phyloP scores from a whole-genome alignment of 2,888 invertebrate species.

The Pantelozetes paolii region DNA sequence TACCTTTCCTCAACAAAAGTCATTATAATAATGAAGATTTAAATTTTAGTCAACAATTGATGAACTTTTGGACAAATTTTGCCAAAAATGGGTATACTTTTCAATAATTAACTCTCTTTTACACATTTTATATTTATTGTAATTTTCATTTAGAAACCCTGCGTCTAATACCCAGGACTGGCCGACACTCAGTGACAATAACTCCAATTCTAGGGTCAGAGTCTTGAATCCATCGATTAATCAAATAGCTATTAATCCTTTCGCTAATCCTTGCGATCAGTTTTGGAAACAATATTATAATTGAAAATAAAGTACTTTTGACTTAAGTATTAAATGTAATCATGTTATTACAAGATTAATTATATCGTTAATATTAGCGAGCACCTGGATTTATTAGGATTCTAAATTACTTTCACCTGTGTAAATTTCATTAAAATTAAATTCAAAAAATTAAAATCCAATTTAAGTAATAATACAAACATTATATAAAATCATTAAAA shows the following conservation, averaged over 20 bases:
- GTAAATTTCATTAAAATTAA: no score
- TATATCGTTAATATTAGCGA: no score
- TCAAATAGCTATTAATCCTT: neutral
- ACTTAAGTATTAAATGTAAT: no score
- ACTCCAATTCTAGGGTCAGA: neutral
- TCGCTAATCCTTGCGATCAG: neutral
- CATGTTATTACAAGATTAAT: no score
- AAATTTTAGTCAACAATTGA: slow-evolving; percentile 8
- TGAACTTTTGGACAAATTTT: slow-evolving; percentile 38
- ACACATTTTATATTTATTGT: neutral
- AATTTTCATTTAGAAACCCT: neutral
- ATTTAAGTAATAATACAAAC: no score
- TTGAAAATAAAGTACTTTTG: no score
- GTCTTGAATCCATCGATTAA: neutral
- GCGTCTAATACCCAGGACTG: neutral
- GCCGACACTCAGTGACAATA: neutral
- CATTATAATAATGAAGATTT: no score
- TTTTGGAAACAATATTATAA: no score
- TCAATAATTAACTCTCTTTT: neutral
- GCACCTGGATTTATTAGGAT: no score
- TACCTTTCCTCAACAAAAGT: neutral
- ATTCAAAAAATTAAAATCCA: no score
- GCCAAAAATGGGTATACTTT: slow-evolving; percentile 36
- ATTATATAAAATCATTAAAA: no score
- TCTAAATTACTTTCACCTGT: no score